Base-by-base conservation (phyloP, 2,797 vertebrate genomes). In the Okamejei kenojei region DNA sequence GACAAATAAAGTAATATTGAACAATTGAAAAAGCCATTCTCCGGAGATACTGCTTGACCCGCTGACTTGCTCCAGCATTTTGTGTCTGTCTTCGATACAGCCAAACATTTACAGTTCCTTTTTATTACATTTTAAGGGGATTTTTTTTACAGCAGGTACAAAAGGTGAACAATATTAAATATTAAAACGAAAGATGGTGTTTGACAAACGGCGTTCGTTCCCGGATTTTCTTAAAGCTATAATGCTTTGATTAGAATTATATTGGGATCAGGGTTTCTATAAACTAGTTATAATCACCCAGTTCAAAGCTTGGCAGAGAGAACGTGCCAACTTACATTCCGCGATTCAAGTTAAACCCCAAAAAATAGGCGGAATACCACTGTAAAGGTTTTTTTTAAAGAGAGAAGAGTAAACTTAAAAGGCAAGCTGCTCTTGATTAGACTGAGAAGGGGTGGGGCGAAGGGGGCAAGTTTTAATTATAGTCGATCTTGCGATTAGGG, bases 171-270 rank as follows among this genome's bases (percentile, higher is more conserved):
- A n/a, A 29, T 1, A 90, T 71, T 71, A 9, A 91, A 71, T 23
- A 8, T 29, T 7, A 73, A 45, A 6, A 23, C 54, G 21, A 45
- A 45, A n/a, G 19, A 13, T 23, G 3, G 5, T 13, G 21, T 6
- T 54, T 38, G 19, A 15, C 17, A 90, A 65, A 90, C 3, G 13
- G 19, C 63, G n/a, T 73, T 91, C 5, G 68, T 11, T 45, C 19
- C 90, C 21, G 45, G 38, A 29, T 29, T 45, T 45, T 68, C 63
- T n/a, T 17, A 35, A 17, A 35, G 19, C 45, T 92, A 26, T 17
- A 38, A 54, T 92, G 71, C 38, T 54, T 76, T 92, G 68, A 74
- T 91, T 91, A 13, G 71, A 26, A 76, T 92, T 54, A 92, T 29
- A 45, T 4, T n/a, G 35, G 19, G 32, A 54, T 92, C 38, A 29